Conservation (phyloP, 2,113 vertebrate genomes). For the Panurus biarmicus region DNA sequence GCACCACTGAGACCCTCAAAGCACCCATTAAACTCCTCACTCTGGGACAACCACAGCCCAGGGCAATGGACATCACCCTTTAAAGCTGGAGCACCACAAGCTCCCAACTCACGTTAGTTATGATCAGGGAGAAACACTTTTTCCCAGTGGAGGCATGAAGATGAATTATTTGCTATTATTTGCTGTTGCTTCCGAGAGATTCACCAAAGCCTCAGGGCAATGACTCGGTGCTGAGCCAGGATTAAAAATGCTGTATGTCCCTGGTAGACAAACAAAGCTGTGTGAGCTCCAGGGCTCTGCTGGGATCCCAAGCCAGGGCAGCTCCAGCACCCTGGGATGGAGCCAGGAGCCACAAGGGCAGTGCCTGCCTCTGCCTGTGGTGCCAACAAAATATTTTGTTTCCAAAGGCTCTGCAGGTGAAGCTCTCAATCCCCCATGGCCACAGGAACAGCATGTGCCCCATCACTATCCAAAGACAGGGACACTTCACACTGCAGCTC, state of each 20-base stretch:
- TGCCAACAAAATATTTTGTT: neutral
- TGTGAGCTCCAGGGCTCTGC: accelerated
- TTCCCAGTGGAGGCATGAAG: neutral
- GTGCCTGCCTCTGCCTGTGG: accelerated
- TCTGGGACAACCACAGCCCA: neutral
- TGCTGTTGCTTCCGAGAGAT: neutral
- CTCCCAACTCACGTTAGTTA: neutral
- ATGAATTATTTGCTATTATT: neutral
- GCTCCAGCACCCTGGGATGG: neutral
- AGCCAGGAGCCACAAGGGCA: accelerated
- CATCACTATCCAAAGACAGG: neutral
- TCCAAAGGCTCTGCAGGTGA: neutral
- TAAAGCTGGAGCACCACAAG: neutral
- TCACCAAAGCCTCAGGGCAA: neutral
- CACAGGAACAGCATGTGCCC: neutral
- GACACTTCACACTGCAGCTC: neutral
- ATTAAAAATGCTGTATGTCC: neutral
- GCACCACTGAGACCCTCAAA: neutral
- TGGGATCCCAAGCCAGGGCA: neutral
- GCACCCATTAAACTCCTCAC: neutral
- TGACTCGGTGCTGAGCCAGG: neutral
- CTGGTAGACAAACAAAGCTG: neutral
- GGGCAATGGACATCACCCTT: neutral
- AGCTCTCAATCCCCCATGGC: neutral
- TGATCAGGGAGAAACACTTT: neutral